Conservation (phyloP, 2,888 invertebrate genomes). For the Oligia strigilis region DNA sequence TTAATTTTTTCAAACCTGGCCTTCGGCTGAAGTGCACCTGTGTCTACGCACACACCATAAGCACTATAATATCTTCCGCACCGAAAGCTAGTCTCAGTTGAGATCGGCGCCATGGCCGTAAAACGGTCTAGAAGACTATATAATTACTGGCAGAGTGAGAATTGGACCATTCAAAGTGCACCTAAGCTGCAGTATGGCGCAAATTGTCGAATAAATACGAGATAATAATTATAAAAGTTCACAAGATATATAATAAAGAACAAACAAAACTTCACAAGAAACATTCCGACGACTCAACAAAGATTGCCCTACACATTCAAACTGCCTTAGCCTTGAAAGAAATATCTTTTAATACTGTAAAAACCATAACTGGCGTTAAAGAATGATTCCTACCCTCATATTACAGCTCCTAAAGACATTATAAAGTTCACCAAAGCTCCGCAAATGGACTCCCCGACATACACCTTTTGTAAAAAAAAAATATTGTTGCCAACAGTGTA, state of each 20-base stretch:
- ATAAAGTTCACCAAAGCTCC: constrained; percentile 46
- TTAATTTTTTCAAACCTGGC: too few species aligned
- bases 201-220: neutral
- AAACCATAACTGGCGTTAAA: constrained; percentile 47
- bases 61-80: too few species aligned
- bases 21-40: too few species aligned
- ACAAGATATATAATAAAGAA: neutral
- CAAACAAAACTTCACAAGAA: neutral
- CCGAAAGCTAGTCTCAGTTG: too few species aligned
- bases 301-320: constrained; percentile 29
- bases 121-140: too few species aligned
- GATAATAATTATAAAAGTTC: neutral
- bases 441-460: constrained; percentile 52
- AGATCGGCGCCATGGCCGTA: too few species aligned
- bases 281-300: constrained; percentile 19
- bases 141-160: neutral
- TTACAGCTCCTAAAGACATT: constrained; percentile 55
- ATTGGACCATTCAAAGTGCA: neutral
- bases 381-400: constrained; percentile 50
- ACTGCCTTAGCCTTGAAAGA: constrained; percentile 25
- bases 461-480: constrained; percentile 43
- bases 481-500: constrained; percentile 48
- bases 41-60: too few species aligned
- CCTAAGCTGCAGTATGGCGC: neutral
- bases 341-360: constrained; percentile 19